Evolutionary conservation across 37 sponge, comb jelly and placozoan species (phyloP), one percentile per base, ranked within the genome.

Genomic region (Dysidea cf. avara): DNA sequence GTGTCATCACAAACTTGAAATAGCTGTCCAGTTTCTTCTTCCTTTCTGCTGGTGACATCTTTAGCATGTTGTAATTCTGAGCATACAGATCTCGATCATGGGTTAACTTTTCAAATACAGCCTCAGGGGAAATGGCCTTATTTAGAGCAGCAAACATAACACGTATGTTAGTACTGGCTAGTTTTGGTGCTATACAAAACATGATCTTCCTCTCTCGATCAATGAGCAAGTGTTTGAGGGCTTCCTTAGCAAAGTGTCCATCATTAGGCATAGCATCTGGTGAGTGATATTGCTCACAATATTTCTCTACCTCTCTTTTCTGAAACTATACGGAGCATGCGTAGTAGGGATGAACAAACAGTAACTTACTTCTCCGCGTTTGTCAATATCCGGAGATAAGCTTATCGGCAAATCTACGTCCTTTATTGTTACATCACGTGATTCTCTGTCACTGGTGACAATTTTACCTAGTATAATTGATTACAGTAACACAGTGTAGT

Each of bases 271-370:
- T 32, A 20, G 22, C n/a, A 29, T 52, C 28, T 1, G 57, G 25
- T 11, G 72, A 58, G 20, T 29, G 25, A 33, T 61, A 14, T 1
- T 55, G 35, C 21, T 32, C 29, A 59, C 83, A 82, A 29, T 74
- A 31, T 39, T 48, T 18, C 38, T 60, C 25, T 35, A 82, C 74
- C 3, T 36, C 56, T 61, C 26, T 21, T 28, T 68, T 39, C 39
- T 82, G 83, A 35, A 67, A 82, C 83, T 82, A 61, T 39, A 79
- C 16, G 14, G 50, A 4, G 31, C 7, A 56, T 66, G n/a, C 7
- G 9, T 20, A 20, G 32, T 63, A 63, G 26, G 11, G 21, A 57
- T 17, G 18, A 25, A 7, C 24, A 7, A 28, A 63, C 9, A 63
- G 17, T 24, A 35, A 1, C 30, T 66, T 39, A 78, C 78, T 59